Evolutionary conservation across 2,113 vertebrate species (phyloP).

Genomic region (human (Homo sapiens)): GRCh38 chr18:26584501-26585000

Average conservation of each 20-base stretch:
- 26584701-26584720: not conserved
- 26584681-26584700: not conserved
- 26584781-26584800: not conserved
- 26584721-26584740: not conserved
- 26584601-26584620: not conserved
- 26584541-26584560: not conserved
- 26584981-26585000: no score
- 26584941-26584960: no score
- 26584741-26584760: not conserved
- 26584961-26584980: not conserved
- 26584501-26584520: not conserved
- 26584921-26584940: no score
- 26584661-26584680: not conserved
- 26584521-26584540: not conserved
- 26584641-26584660: not conserved
- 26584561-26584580: not conserved
- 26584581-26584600: not conserved
- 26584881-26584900: fast-evolving
- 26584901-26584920: not conserved
- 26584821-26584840: not conserved
- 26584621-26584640: not conserved
- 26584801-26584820: not conserved
- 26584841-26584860: no score
- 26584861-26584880: fast-evolving
- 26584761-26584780: no score